Conservation (phyloP, 2,113 vertebrate species). For the Engystomops pustulosus region DNA sequence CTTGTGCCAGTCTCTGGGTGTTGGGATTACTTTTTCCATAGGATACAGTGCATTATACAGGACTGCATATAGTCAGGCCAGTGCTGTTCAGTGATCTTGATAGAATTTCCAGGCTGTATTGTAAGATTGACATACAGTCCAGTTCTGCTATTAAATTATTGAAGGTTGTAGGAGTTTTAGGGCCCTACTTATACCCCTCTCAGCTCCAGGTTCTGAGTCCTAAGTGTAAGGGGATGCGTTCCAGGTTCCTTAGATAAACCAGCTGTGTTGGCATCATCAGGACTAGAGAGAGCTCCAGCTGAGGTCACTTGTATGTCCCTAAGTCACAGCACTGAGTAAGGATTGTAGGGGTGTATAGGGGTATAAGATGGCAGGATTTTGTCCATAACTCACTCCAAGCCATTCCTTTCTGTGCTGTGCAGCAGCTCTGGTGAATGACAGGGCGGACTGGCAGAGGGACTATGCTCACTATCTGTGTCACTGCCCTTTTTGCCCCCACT, state of each 20-base stretch:
- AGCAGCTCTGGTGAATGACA: slow-evolving; percentile 95
- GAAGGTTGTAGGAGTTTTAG: background rate
- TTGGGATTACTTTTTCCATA: background rate
- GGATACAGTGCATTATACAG: slow-evolving; percentile 18
- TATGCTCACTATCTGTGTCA: slow-evolving; percentile 97
- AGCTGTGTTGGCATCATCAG: slow-evolving; percentile 27
- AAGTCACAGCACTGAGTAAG: slow-evolving; percentile 54
- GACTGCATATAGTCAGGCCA: slow-evolving; percentile 12
- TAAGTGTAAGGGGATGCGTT: background rate
- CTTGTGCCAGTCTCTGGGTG: slow-evolving; percentile 6
- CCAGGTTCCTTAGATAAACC: slow-evolving; percentile 40
- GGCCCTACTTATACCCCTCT: no score
- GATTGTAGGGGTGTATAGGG: background rate
- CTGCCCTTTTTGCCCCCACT: slow-evolving; percentile 88
- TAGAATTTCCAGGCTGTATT: background rate
- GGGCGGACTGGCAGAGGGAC: slow-evolving; percentile 87
- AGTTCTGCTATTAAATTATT: background rate
- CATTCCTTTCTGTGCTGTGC: slow-evolving; percentile 83
- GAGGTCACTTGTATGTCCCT: slow-evolving; percentile 66
- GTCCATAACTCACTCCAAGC: slow-evolving; percentile 69
- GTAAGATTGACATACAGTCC: background rate
- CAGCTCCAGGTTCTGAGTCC: background rate
- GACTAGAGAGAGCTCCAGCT: background rate
- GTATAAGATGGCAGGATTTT: background rate
- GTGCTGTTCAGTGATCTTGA: slow-evolving; percentile 25